Evolutionary conservation across 2,888 invertebrate genomes (phyloP).

Genomic region (Leptinotarsa tumamoca): DNA sequence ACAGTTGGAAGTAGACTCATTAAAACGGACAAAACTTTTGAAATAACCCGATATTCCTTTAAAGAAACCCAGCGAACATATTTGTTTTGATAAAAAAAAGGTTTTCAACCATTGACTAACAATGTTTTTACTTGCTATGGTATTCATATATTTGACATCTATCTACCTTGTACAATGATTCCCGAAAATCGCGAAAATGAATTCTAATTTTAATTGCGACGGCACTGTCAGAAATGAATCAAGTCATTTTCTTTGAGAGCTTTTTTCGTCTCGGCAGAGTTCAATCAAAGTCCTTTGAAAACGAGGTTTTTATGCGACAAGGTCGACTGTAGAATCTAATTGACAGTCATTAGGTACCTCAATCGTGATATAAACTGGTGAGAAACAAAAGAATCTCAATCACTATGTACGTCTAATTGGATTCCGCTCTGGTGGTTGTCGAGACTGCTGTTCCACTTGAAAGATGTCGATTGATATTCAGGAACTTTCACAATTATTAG

Average conservation of each 20-base stretch:
- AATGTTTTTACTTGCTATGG: too few species aligned
- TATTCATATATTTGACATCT: too few species aligned
- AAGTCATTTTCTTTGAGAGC: conserved; percentile 1
- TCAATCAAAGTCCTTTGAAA: conserved; percentile 12
- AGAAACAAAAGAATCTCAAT: conserved; percentile 6
- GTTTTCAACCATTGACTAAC: too few species aligned
- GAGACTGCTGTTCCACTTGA: background rate
- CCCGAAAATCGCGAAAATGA: background rate
- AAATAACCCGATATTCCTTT: too few species aligned
- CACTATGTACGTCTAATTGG: conserved; percentile 10
- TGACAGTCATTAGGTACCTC: conserved; percentile 13
- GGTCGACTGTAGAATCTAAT: background rate
- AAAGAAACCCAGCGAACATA: too few species aligned
- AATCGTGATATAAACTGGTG: conserved; percentile 11
- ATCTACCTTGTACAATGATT: too few species aligned
- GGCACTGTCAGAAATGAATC: background rate
- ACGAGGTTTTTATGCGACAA: conserved; percentile 7
- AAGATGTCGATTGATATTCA: background rate
- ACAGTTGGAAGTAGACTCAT: too few species aligned
- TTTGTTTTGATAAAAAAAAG: too few species aligned
- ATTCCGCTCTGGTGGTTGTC: background rate
- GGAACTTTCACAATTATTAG: background rate
- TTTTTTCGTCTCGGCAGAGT: background rate
- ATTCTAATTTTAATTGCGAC: background rate
- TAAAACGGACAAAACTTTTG: too few species aligned